Base-by-base conservation (phyloP, 2,113 vertebrate genomes). In the Bettongia penicillata region DNA sequence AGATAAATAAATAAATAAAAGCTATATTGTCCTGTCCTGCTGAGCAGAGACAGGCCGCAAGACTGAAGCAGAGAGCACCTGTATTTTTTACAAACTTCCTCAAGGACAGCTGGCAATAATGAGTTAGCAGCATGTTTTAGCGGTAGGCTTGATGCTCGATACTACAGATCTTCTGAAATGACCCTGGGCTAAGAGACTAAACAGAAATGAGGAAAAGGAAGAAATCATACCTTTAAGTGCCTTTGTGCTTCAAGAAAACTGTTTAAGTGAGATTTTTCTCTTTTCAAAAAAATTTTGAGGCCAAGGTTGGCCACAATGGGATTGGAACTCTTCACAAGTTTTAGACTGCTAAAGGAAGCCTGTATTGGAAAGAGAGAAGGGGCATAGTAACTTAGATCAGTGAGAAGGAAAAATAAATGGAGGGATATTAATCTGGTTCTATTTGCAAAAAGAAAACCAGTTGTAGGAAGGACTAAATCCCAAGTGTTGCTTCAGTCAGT, bases 181-280 rank as follows among this genome's bases (percentile, higher is more conserved):
- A 95, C 52, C 94, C 90, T 52, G 91, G 8, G 51, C 92, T 92
- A 90, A 94, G 43, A 91, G 55, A 16, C 61, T 77, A 57, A 89
- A 95, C 55, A 94, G 49, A 95, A 94, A 19, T 43, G 68, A 84
- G 68, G 93, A 92, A 96, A 95, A 95, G 53, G 53, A 93, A 91
- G 51, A 89, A 93, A 92, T 53, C 52, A 91, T 89, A 95, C 95
- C 49, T 95, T 89, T 51, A 91, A 96, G 94, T 93, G 91, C n/a
- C 43, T 91, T 48, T 94, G 37, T 4, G 61, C 53, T 95, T 94
- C 94, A 89, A 61, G 94, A 91, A 53, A 77, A 84, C 19, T 53
- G 57, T 91, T 97, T 94, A 77, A 93, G 90, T 77, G 89, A 92
- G 48, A 91, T 51, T 96, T 84, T 96, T 96, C 89, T 91, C 91